Conservation (phyloP, 2,888 invertebrate species). For the Acanthococcus lagerstroemiae region DNA sequence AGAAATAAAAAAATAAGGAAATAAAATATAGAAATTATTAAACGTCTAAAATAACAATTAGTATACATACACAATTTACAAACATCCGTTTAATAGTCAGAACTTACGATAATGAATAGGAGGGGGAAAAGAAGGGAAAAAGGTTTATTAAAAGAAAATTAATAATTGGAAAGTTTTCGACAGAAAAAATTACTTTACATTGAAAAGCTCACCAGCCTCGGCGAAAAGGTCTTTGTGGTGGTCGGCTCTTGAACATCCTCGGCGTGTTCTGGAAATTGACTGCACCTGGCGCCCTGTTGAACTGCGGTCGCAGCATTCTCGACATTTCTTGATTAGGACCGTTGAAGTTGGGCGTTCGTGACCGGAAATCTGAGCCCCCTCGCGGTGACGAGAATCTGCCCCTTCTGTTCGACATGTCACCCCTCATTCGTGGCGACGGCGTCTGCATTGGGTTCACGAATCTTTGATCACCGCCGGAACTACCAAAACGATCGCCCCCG, state of each 20-base stretch:
- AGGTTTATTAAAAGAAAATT: neutral
- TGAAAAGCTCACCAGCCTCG: neutral
- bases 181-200: neutral
- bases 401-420: neutral
- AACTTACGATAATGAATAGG: too few species aligned
- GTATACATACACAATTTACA: too few species aligned
- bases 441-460: neutral
- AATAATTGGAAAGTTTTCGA: neutral
- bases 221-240: neutral
- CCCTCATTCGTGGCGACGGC: neutral
- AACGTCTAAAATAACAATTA: too few species aligned
- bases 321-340: too few species aligned
- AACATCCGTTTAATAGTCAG: too few species aligned
- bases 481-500: neutral
- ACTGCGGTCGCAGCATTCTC: slow-evolving; percentile 1
- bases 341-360: too few species aligned
- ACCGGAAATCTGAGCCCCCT: too few species aligned
- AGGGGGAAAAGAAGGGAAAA: neutral
- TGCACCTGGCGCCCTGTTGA: neutral
- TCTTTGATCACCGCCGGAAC: neutral
- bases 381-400: neutral
- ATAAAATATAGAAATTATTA: too few species aligned
- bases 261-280: slow-evolving; percentile 21
- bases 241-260: slow-evolving; percentile 5
- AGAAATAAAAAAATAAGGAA: too few species aligned